Evolutionary conservation across 2,797 vertebrate genomes (phyloP).

Genomic region (Eutrigla gurnardus): DNA sequence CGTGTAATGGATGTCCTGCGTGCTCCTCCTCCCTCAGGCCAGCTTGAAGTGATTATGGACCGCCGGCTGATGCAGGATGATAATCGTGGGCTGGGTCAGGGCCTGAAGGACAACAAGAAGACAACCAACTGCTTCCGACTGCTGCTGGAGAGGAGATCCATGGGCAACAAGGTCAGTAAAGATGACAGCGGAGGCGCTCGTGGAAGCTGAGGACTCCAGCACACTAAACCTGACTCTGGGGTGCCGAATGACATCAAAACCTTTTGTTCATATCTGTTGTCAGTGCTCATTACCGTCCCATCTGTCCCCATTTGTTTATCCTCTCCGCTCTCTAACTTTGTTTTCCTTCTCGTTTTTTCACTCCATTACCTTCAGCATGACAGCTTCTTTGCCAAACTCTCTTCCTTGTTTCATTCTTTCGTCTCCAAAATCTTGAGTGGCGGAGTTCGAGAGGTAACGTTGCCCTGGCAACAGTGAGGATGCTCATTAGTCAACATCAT

Average conservation of each 20-base stretch:
- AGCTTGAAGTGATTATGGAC: slow-evolving; percentile 97
- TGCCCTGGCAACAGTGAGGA: slow-evolving; percentile 63
- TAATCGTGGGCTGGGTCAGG: slow-evolving; percentile 97
- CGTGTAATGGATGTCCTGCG: slow-evolving; percentile 21
- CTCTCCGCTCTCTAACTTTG: slow-evolving; percentile 52
- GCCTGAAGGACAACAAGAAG: slow-evolving; percentile 97
- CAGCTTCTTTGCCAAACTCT: slow-evolving; percentile 90
- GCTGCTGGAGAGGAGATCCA: slow-evolving; percentile 89
- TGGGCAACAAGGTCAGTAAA: slow-evolving; percentile 85
- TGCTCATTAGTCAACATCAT: slow-evolving; percentile 46
- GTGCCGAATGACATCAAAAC: slow-evolving; percentile 36
- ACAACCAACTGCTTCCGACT: slow-evolving; percentile 94
- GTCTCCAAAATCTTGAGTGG: slow-evolving; percentile 84
- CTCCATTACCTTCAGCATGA: slow-evolving; percentile 84
- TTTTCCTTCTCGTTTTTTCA: slow-evolving; percentile 49
- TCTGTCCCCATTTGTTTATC: slow-evolving; percentile 55
- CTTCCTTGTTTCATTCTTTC: slow-evolving; percentile 88
- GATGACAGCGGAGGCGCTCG: not conserved
- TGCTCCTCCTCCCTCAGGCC: slow-evolving; percentile 82
- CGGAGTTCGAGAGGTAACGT: slow-evolving; percentile 87
- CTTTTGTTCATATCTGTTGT: slow-evolving; percentile 21
- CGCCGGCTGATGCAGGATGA: slow-evolving; percentile 98
- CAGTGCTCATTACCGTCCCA: slow-evolving; percentile 49
- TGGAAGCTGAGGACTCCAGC: not conserved
- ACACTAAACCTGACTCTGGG: not conserved